Evolutionary conservation across 2,797 vertebrate species (phyloP).

Genomic region (Valencia hispanica): DNA sequence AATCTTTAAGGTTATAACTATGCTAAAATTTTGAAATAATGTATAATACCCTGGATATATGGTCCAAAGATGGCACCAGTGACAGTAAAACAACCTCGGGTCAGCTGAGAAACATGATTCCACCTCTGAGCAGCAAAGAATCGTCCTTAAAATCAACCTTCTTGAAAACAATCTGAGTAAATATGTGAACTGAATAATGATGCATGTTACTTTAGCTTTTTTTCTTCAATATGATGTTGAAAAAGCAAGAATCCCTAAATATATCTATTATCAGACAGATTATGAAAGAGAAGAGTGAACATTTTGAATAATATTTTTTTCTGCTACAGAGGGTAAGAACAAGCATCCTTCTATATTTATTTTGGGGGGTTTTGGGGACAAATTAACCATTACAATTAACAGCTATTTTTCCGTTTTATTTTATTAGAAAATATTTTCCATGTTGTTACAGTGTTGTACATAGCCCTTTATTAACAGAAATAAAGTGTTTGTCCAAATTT

Average conservation of each 20-base stretch:
- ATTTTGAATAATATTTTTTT: not conserved
- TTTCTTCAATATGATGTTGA: not conserved
- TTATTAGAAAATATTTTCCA: not conserved
- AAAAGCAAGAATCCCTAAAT: not conserved
- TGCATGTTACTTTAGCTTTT: not conserved
- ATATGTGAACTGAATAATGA: too few species aligned
- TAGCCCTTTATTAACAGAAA: too few species aligned
- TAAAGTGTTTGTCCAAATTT: too few species aligned
- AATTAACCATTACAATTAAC: not conserved
- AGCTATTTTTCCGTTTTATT: not conserved
- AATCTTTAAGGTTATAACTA: too few species aligned
- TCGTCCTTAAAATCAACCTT: not conserved
- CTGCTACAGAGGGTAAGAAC: not conserved
- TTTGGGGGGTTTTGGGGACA: not conserved
- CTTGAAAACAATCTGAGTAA: too few species aligned
- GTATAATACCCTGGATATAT: too few species aligned
- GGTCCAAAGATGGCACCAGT: too few species aligned
- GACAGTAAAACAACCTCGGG: not conserved
- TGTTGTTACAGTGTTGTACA: too few species aligned
- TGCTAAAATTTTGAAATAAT: too few species aligned
- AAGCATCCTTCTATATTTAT: not conserved
- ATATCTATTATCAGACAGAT: not conserved
- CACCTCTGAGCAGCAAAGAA: not conserved
- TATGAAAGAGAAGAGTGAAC: not conserved
- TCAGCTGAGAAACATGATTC: not conserved